Evolutionary conservation across 2,797 vertebrate species (phyloP), one percentile per base, ranked within the genome.

Genomic region (Aratinga solstitialis): DNA sequence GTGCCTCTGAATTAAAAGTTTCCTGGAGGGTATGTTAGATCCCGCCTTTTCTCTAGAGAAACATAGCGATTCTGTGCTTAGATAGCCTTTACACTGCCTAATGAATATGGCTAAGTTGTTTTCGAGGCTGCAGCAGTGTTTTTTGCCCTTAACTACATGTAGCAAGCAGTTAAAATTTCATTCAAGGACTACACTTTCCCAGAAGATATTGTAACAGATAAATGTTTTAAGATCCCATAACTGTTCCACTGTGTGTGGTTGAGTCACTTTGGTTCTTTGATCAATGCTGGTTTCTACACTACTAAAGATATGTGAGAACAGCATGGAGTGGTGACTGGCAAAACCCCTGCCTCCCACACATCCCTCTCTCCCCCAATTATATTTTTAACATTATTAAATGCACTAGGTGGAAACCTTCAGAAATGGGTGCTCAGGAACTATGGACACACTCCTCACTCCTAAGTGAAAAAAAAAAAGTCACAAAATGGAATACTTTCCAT

Each of bases 1-100:
- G 94, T 95, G 94, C 86, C 92, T 96, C 88, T 5, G 69, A 97
- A 97, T 95, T 96, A 84, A 91, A 93, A 97, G 54, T 86, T 80
- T 96, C 96, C 97, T 96, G 89, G 92, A 97, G 96, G 96, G 94
- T 51, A 83, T 92, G 83, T 83, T 71, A 94, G 94, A 93, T 86
- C 94, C 95, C 12, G 80, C 95, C 86, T 95, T 96, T 72, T 71
- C 95, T 96, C 94, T 59, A 3, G 87, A 94, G 96, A 95, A 97
- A 54, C 48, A 24, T 11, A 92, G 81, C 0, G 1, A 88, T 77
- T 88, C 94, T 45, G 30, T 42, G 85, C 72, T 86, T 69, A n/a
- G 5, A 85, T 82, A 11, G 6, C 84, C 93, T 75, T 34, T 42
- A 77, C 1, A 32, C 81, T 82, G 69, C 30, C 94, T 95, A 62